Evolutionary conservation across 2,113 vertebrate species (phyloP).

Genomic region (Riparia riparia): DNA sequence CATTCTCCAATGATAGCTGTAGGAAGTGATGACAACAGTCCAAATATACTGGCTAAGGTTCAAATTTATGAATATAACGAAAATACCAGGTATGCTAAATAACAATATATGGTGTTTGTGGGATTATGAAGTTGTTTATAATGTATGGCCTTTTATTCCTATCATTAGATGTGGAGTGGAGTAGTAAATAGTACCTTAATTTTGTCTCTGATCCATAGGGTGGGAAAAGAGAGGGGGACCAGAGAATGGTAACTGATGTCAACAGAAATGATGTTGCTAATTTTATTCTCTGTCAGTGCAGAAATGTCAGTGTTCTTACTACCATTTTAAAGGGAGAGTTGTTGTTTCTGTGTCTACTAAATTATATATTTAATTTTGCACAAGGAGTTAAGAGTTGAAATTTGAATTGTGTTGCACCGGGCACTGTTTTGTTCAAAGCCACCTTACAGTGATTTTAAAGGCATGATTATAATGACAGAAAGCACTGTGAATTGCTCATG

Average conservation of each 20-base stretch:
- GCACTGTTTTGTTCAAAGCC: neutral
- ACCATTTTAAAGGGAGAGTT: neutral
- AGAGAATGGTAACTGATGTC: neutral
- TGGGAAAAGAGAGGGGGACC: neutral
- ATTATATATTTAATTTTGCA: neutral
- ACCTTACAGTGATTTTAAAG: neutral
- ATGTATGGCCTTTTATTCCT: neutral
- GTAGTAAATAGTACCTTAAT: neutral
- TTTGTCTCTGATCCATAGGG: neutral
- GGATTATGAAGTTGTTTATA: neutral
- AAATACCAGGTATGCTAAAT: slow-evolving; percentile 88
- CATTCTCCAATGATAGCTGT: slow-evolving; percentile 97
- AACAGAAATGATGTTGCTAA: neutral
- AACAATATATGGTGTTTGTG: neutral
- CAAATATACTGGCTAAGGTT: slow-evolving; percentile 91
- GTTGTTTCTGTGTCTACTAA: neutral
- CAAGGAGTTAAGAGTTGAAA: neutral
- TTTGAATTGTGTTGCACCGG: neutral
- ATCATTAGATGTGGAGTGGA: neutral
- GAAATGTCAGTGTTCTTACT: neutral
- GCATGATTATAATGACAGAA: neutral
- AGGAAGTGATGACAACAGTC: slow-evolving; percentile 93
- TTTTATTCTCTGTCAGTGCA: neutral
- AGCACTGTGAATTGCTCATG: neutral
- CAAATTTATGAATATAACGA: slow-evolving; percentile 99